Base-by-base conservation (phyloP, 2,888 invertebrate species). In the Amiota minor region DNA sequence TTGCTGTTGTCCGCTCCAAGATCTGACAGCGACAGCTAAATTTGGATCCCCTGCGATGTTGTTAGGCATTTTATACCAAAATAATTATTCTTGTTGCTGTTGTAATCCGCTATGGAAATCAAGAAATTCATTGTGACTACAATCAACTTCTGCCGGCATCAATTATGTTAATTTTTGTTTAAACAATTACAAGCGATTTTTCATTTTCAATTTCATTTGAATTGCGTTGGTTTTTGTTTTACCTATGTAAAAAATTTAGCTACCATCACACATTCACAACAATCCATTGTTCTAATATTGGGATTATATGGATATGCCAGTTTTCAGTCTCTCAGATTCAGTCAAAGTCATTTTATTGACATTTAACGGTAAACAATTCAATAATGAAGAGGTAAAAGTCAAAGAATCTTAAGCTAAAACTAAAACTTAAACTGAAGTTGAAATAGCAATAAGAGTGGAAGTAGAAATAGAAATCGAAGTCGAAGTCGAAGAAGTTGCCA, bases 151-250 rank as follows among this genome's bases (percentile, higher is more conserved):
- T 16, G 65, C 65, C 49, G 9, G 75, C 78, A 80, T 83, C 86
- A 86, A 83, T 83, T 83, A 83, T 83, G 83, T 83, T 84, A 86
- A 83, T 83, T 78, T 84, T 71, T 35, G 35, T 70, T 61, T 75
- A 59, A 76, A 77, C 85, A 85, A 82, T 82, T 82, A 85, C 84
- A 76, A 80, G 79, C 82, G 78, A 75, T 78, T 84, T 82, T 76
- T 23, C 68, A 71, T 46, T 12, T 35, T 9, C 18, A n/a, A 35
- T 62, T 62, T 71, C 16, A 20, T 61, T 50, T 50, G 35, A 9
- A 9, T 72, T 45, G 23, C 55, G n/a, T 55, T 9, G 16, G n/a
- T 55, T n/a, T 18, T 55, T 55, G 55, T 18, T 65, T 12, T 46
- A n/a, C n/a, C n/a, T n/a, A 18, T 35, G 49, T 47, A 65, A 65